Evolutionary conservation across 2,113 vertebrate genomes (phyloP).

Genomic region (Thamnophis sirtalis): DNA sequence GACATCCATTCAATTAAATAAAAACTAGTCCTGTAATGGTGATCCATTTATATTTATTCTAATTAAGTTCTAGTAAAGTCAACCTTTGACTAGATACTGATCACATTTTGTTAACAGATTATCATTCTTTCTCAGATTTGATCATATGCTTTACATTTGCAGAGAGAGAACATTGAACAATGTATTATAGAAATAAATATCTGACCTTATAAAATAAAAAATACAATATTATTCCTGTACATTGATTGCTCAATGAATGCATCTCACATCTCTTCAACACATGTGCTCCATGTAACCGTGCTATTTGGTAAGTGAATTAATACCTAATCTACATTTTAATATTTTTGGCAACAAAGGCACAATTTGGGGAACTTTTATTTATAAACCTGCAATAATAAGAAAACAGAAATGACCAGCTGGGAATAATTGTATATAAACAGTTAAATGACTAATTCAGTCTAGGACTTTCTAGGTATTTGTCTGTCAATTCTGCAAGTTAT

Average conservation of each 20-base stretch:
- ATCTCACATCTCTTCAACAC: background rate
- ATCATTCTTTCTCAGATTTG: background rate
- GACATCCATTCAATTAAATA: background rate
- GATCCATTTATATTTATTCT: background rate
- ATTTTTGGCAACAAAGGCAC: background rate
- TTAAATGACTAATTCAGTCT: background rate
- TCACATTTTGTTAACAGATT: background rate
- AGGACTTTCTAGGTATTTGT: background rate
- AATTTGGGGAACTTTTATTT: background rate
- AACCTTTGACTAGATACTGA: background rate
- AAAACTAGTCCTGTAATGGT: background rate
- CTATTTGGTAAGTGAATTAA: background rate
- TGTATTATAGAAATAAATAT: background rate
- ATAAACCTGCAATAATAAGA: background rate
- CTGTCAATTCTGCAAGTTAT: background rate
- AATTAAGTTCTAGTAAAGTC: background rate
- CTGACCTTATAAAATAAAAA: background rate
- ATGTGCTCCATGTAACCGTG: background rate
- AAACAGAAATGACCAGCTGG: background rate
- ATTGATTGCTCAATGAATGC: background rate
- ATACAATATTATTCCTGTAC: background rate
- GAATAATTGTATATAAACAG: background rate
- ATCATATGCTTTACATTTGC: background rate
- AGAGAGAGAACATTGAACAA: background rate
- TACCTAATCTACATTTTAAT: background rate